A percentile compares a stretch with the other conserved stretches of the same genome.
Evolutionary conservation across 1,140 invertebrate genomes (phyloP).

Genomic region (Drosophila orosa): DNA sequence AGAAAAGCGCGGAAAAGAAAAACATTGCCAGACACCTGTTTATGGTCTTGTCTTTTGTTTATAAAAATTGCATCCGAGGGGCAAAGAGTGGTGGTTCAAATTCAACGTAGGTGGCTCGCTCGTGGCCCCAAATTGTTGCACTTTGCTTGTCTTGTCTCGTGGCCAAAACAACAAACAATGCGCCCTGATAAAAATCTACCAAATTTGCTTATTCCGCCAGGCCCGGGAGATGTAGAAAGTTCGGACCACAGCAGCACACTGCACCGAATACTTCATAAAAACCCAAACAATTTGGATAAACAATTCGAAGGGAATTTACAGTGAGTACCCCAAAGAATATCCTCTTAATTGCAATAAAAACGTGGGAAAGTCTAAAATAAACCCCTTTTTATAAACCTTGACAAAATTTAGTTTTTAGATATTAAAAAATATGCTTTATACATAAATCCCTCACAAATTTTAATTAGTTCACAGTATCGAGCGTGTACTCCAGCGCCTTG

Average conservation of each 20-base stretch:
- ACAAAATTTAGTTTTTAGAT: no score
- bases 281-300: constrained; percentile 33
- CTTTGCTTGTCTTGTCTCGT: constrained; percentile 65
- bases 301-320: constrained; percentile 30
- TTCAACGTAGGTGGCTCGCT: constrained; percentile 66
- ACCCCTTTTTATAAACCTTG: not conserved
- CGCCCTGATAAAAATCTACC: constrained; percentile 62
- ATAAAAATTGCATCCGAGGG: constrained; percentile 27
- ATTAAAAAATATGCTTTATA: not conserved
- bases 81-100: constrained; percentile 6
- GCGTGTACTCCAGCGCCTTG: constrained; percentile 23
- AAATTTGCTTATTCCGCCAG: constrained; percentile 69
- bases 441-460: not conserved
- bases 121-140: constrained; percentile 73
- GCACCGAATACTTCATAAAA: constrained; percentile 48
- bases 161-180: constrained; percentile 63
- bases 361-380: not conserved
- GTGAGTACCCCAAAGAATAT: not conserved
- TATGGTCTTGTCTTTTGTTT: constrained; percentile 41
- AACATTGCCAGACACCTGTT: constrained; percentile 47
- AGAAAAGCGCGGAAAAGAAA: constrained; percentile 40
- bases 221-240: constrained; percentile 59
- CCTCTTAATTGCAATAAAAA: not conserved
- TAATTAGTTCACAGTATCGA: constrained; percentile 2
- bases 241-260: constrained; percentile 21